These are phyloP conservation scores for Pocillopora verrucosa DNA, from an alignment of 64 coral and sea anemone species.

Conservation along the genomic window DNA sequence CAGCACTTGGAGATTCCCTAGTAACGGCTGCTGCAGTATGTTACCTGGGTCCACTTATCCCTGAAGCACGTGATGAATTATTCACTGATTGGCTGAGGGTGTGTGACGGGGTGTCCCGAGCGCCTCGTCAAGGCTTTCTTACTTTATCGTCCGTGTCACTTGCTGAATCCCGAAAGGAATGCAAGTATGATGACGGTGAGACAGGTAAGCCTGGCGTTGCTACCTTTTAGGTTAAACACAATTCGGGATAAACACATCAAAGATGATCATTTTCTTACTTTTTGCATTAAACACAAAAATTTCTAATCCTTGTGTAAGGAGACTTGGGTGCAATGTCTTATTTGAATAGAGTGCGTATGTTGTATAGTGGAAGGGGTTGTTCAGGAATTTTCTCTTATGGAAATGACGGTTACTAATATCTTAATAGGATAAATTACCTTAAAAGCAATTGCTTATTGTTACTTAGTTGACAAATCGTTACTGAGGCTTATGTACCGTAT, in stretches of 20 bases:
- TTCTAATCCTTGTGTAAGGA: too few relatives aligned
- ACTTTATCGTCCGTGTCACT: slow-evolving; percentile 66
- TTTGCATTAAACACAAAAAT: too few relatives aligned
- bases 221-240: background rate
- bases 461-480: too few relatives aligned
- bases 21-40: slow-evolving; percentile 80
- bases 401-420: too few relatives aligned
- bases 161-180: background rate
- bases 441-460: too few relatives aligned
- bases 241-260: too few relatives aligned
- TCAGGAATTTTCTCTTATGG: too few relatives aligned
- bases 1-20: slow-evolving; percentile 86
- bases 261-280: too few relatives aligned
- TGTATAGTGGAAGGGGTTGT: too few relatives aligned
- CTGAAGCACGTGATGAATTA: slow-evolving; percentile 64
- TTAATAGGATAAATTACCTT: too few relatives aligned
- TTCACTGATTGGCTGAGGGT: slow-evolving; percentile 88
- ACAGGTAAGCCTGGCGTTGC: background rate
- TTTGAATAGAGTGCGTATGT: too few relatives aligned
- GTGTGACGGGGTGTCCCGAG: slow-evolving; percentile 69
- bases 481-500: background rate
- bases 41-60: slow-evolving; percentile 81
- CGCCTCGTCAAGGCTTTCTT: background rate
- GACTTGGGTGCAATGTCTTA: too few relatives aligned
- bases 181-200: background rate